Evolutionary conservation across 2,113 vertebrate genomes (phyloP), one percentile per base, ranked within the genome.

Genomic region (Rhabdornis inornatus): DNA sequence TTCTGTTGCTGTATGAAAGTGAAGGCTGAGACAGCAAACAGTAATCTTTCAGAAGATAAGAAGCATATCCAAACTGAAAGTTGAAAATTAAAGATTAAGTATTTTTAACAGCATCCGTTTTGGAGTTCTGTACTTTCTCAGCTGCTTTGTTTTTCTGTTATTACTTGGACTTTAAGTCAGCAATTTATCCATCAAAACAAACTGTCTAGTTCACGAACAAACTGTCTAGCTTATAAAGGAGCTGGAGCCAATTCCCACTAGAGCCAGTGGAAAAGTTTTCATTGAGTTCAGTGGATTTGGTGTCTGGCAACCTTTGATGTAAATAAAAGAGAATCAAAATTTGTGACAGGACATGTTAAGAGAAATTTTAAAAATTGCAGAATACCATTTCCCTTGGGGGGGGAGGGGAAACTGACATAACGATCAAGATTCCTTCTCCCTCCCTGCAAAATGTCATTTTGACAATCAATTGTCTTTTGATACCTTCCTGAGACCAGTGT

Each of bases 151-250:
- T 94, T 89, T 87, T 45, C 44, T 92, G 45, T 87, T 94, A 63
- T 53, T 85, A 80, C 81, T 83, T 93, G 72, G 85, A 47, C 76
- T 86, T 92, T n/a, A 94, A 92, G 52, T 87, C 70, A 92, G 90
- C 79, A 74, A 53, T 95, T 95, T 96, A 91, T 49, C 82, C 78
- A 90, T 95, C 83, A 76, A 94, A 93, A 95, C 83, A 97, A 80
- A 82, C 85, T 74, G 90, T 93, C 88, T 95, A 88, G 85, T 59
- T 93, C 92, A 88, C 2, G 79, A 93, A 83, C 86, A 94, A 95
- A 92, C 89, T 94, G 94, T 94, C 91, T 95, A 88, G 94, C 84
- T 94, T 53, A 45, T 71, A 90, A 49, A 91, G 71, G 55, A 87
- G 31, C 79, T 66, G 28, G 27, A 88, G 92, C 89, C 85, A 93